Conservation (phyloP, 2,888 invertebrate species). For the Tenthredo scrophulariae region DNA sequence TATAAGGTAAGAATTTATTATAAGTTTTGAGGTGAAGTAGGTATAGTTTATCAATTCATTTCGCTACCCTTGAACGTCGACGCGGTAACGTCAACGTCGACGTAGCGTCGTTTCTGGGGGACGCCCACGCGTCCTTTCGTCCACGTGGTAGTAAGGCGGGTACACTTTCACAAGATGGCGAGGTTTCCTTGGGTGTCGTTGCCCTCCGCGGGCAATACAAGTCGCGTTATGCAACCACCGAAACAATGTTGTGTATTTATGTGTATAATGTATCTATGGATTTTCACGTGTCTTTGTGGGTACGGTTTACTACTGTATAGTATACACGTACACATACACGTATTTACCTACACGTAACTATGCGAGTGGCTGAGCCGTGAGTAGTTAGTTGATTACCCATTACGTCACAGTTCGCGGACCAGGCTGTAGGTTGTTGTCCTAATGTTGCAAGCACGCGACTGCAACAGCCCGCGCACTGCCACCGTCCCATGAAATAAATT, state of each 20-base stretch:
- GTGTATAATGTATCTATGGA: neutral
- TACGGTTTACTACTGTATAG: neutral
- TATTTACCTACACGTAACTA: neutral
- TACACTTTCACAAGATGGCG: slow-evolving; percentile 74
- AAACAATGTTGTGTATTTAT: slow-evolving; percentile 61
- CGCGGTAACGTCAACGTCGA: neutral
- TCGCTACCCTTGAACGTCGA: neutral
- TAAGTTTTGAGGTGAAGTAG: neutral
- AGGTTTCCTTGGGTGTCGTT: slow-evolving; percentile 56
- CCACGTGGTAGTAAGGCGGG: slow-evolving; percentile 60
- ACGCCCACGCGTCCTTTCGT: slow-evolving; percentile 65
- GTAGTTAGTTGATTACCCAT: slow-evolving; percentile 44
- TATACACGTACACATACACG: neutral
- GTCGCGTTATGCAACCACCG: slow-evolving; percentile 64
- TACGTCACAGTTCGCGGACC: slow-evolving; percentile 60
- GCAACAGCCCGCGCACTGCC: neutral
- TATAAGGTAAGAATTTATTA: no score
- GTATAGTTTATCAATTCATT: neutral
- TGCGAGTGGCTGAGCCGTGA: neutral
- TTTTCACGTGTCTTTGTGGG: neutral
- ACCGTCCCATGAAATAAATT: neutral
- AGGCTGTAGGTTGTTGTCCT: slow-evolving; percentile 61
- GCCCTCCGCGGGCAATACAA: slow-evolving; percentile 54
- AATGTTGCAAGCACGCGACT: slow-evolving; percentile 52
- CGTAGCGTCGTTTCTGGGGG: neutral